These are phyloP conservation scores for Myrmecophaga tridactyla DNA, from an alignment of 2,113 vertebrate genomes.

Conservation along the genomic window DNA sequence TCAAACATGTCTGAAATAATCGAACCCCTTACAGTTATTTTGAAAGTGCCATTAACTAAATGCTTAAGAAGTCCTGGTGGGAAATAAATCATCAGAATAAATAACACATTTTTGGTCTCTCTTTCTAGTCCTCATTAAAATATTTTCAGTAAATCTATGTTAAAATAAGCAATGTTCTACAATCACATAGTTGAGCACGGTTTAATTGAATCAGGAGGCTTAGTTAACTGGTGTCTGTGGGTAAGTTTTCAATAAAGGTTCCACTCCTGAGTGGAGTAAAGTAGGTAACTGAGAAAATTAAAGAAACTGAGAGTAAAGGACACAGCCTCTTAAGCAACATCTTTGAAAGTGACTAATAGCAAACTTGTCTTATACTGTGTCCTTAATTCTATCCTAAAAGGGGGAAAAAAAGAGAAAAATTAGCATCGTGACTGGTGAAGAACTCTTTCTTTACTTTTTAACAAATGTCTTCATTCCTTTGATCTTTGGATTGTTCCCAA, in stretches of 20 bases:
- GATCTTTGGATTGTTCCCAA: conserved; percentile 66
- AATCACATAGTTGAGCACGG: neutral
- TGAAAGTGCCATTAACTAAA: neutral
- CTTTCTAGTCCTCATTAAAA: neutral
- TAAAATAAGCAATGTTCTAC: conserved; percentile 1
- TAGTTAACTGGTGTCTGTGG: neutral
- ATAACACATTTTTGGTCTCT: neutral
- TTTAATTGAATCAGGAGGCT: neutral
- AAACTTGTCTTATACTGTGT: neutral
- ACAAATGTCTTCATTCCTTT: conserved; percentile 52
- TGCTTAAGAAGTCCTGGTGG: neutral
- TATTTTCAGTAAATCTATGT: neutral
- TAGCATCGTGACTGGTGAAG: neutral
- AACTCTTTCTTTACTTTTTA: neutral
- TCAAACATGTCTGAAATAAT: neutral
- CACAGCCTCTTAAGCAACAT: neutral
- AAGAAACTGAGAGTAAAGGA: neutral
- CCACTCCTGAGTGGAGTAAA: conserved; percentile 5
- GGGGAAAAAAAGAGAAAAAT: neutral
- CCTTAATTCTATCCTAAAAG: neutral
- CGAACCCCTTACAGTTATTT: neutral
- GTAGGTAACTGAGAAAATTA: neutral
- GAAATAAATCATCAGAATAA: neutral
- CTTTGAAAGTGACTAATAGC: neutral
- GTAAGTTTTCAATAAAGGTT: neutral